phyloP scores from a whole-genome alignment of 2,797 vertebrate species.

The Ammospiza maritima region DNA sequence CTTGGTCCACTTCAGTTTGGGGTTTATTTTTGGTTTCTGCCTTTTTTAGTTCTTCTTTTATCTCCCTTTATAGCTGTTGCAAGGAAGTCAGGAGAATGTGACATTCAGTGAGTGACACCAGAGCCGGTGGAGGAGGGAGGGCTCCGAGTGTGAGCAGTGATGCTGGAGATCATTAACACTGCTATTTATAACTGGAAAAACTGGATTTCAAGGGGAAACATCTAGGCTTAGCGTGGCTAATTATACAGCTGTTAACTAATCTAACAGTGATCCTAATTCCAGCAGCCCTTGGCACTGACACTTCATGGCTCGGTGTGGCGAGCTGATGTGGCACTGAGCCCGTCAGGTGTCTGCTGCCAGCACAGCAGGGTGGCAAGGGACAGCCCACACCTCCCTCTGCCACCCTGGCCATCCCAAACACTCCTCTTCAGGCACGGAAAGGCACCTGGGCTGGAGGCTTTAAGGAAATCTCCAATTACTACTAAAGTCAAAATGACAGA shows the following conservation, averaged over 20 bases:
- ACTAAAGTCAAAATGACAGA: neutral
- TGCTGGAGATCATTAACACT: constrained; percentile 57
- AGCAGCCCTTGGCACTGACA: neutral
- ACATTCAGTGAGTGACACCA: constrained; percentile 48
- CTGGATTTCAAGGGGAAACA: constrained; percentile 52
- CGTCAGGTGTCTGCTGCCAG: neutral
- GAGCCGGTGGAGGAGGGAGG: constrained; percentile 5
- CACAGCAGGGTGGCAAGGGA: neutral
- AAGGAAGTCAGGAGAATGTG: constrained; percentile 36
- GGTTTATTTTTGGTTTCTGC: constrained; percentile 13
- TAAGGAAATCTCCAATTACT: neutral
- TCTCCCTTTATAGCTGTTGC: neutral
- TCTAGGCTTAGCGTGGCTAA: constrained; percentile 12
- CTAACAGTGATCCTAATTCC: constrained; percentile 42
- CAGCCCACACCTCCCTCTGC: neutral
- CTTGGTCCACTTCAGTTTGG: neutral
- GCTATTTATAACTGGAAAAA: constrained; percentile 55
- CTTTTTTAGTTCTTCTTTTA: neutral
- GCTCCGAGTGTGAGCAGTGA: neutral
- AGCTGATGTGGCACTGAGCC: neutral
- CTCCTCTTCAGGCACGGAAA: neutral
- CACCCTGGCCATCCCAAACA: accelerated
- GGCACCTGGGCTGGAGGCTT: neutral
- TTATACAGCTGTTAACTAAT: constrained; percentile 62
- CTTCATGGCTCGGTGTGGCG: neutral